phyloP scores from a whole-genome alignment of 2,888 invertebrate species.

The Nowickia ferox region DNA sequence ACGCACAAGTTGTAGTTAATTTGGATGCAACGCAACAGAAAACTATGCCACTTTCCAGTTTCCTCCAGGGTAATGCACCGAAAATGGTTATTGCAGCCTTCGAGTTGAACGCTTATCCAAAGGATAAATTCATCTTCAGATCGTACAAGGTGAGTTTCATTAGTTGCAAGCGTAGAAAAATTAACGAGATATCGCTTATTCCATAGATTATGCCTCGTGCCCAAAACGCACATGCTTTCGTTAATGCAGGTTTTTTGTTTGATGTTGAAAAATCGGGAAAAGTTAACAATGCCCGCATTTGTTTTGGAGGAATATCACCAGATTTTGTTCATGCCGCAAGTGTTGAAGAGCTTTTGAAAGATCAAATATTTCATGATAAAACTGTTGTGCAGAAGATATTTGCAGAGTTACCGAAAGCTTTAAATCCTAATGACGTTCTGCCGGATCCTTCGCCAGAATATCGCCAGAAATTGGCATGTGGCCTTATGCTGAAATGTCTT shows the following conservation, averaged over 20 bases:
- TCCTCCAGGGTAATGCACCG: constrained; percentile 39
- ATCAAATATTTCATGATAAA: constrained; percentile 83
- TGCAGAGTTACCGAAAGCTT: constrained; percentile 84
- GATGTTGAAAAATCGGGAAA: constrained; percentile 84
- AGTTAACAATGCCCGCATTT: constrained; percentile 83
- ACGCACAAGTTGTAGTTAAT: constrained; percentile 83
- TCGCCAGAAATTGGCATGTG: constrained; percentile 87
- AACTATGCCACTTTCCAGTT: constrained; percentile 63
- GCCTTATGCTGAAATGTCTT: constrained; percentile 90
- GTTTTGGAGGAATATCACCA: constrained; percentile 87
- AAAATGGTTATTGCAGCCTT: constrained; percentile 69
- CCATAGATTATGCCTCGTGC: constrained; percentile 88
- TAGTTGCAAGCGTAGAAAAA: background rate
- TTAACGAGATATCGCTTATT: background rate
- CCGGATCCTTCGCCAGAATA: constrained; percentile 88
- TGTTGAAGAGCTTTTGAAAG: constrained; percentile 84
- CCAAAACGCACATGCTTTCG: constrained; percentile 89
- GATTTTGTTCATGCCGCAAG: constrained; percentile 84
- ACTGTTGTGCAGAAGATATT: constrained; percentile 84
- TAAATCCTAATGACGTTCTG: constrained; percentile 86
- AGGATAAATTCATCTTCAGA: constrained; percentile 69
- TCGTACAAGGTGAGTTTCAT: constrained; percentile 70
- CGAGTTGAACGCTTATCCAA: constrained; percentile 68
- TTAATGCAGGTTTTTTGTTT: constrained; percentile 89
- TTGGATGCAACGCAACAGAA: constrained; percentile 78